Evolutionary conservation across 2,113 vertebrate species (phyloP).

Genomic region (Hassar affinis): DNA sequence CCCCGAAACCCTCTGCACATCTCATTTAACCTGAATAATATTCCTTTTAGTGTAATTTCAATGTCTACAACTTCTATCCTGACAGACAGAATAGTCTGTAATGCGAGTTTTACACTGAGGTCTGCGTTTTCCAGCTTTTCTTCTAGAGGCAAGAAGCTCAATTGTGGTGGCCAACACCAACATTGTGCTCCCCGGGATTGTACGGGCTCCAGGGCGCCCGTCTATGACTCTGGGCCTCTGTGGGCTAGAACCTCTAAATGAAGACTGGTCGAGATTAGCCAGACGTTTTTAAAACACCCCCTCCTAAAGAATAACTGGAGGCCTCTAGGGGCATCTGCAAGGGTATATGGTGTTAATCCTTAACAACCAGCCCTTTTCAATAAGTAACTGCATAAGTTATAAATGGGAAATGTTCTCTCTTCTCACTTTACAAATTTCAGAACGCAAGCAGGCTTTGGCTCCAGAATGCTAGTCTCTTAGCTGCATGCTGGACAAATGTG

Average conservation of each 20-base stretch:
- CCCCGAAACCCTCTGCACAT: slow-evolving; percentile 43
- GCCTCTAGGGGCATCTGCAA: slow-evolving; percentile 49
- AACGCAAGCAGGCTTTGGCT: slow-evolving; percentile 35
- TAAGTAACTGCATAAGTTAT: not conserved
- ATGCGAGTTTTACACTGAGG: slow-evolving; percentile 64
- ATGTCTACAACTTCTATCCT: slow-evolving; percentile 45
- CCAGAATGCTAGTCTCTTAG: not conserved
- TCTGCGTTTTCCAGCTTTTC: slow-evolving; percentile 57
- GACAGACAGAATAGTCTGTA: slow-evolving; percentile 47
- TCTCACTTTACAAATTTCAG: slow-evolving; percentile 40
- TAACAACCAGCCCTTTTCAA: slow-evolving; percentile 43
- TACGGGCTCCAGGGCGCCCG: slow-evolving; percentile 58
- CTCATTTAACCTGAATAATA: slow-evolving; percentile 49
- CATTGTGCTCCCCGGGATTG: slow-evolving; percentile 54
- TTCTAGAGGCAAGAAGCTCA: slow-evolving; percentile 22
- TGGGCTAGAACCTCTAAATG: slow-evolving; percentile 62
- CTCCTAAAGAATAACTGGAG: slow-evolving; percentile 30
- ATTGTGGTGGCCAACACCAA: slow-evolving; percentile 63
- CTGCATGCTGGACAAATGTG: slow-evolving; percentile 26
- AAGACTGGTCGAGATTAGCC: slow-evolving; percentile 60
- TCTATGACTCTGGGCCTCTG: slow-evolving; percentile 55
- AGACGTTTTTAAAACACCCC: slow-evolving; percentile 57
- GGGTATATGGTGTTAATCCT: slow-evolving; percentile 39
- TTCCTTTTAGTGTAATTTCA: slow-evolving; percentile 48
- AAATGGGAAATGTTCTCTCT: not conserved